Conservation (phyloP, 2,888 invertebrate species). For the Ophion costatus region DNA sequence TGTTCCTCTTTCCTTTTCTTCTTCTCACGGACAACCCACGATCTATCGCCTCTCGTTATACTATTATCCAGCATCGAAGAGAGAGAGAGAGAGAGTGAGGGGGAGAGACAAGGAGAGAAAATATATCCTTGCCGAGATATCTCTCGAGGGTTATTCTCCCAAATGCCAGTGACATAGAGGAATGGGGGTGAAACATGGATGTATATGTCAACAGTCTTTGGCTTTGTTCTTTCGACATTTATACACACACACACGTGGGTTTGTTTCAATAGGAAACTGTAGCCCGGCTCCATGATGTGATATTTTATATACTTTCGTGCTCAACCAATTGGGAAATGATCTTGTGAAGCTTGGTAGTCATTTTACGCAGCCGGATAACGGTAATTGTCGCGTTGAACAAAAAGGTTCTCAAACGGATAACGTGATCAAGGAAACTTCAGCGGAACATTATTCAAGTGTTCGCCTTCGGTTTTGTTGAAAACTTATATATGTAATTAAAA, state of each 20-base stretch:
- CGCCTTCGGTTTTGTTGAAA: too few species aligned
- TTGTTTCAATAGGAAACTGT: constrained; percentile 23
- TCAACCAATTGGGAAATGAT: background rate
- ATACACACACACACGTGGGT: background rate
- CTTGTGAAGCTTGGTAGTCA: background rate
- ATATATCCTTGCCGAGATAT: constrained; percentile 57
- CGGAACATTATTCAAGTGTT: too few species aligned
- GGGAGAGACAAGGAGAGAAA: background rate
- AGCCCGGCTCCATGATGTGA: background rate
- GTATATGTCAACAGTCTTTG: constrained; percentile 46
- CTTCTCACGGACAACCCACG: constrained; percentile 76
- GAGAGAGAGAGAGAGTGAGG: background rate
- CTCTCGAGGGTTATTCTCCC: constrained; percentile 50
- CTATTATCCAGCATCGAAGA: constrained; percentile 42
- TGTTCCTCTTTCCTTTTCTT: constrained; percentile 69
- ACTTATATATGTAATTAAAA: too few species aligned
- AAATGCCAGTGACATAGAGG: constrained; percentile 39
- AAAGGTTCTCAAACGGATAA: background rate
- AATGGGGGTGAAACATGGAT: constrained; percentile 27
- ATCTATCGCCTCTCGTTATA: constrained; percentile 72
- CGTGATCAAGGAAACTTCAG: background rate
- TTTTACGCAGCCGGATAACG: background rate
- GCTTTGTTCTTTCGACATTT: constrained; percentile 34
- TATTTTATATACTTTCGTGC: background rate
- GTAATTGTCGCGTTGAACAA: background rate